These are phyloP conservation scores for Pocillopora damicornis DNA, from an alignment of 64 coral and sea anemone species.

Conservation along the genomic window DNA sequence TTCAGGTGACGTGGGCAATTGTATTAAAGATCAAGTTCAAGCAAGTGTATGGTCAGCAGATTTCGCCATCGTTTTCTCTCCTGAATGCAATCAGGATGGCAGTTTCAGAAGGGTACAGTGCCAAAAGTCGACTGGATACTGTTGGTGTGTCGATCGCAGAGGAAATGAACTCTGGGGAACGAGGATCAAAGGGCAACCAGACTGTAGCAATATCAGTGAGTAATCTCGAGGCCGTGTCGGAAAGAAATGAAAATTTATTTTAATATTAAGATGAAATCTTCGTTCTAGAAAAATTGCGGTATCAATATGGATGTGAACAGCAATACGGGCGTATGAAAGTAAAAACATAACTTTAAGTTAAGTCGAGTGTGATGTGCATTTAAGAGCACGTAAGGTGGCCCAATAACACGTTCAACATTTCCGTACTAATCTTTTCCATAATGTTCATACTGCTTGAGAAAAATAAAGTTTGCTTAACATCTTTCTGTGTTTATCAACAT, in stretches of 20 bases:
- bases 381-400: too few relatives aligned
- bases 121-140: constrained; percentile 66
- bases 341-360: too few relatives aligned
- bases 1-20: constrained; percentile 15
- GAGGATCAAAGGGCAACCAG: constrained; percentile 45
- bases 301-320: too few relatives aligned
- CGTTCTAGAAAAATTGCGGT: background rate
- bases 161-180: constrained; percentile 79
- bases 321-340: too few relatives aligned
- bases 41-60: constrained; percentile 45
- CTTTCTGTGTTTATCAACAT: background rate
- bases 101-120: constrained; percentile 69
- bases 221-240: background rate
- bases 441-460: too few relatives aligned
- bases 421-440: too few relatives aligned
- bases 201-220: constrained; percentile 60
- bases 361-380: too few relatives aligned
- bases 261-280: background rate
- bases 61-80: constrained; percentile 46
- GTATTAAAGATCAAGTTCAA: constrained; percentile 43
- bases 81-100: constrained; percentile 57
- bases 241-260: background rate
- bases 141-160: constrained; percentile 79
- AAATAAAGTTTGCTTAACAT: too few relatives aligned
- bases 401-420: too few relatives aligned